A percentile compares a stretch with the other conserved stretches of the same genome.
Conservation (phyloP, 2,113 vertebrate genomes). For the Petaurus breviceps region DNA sequence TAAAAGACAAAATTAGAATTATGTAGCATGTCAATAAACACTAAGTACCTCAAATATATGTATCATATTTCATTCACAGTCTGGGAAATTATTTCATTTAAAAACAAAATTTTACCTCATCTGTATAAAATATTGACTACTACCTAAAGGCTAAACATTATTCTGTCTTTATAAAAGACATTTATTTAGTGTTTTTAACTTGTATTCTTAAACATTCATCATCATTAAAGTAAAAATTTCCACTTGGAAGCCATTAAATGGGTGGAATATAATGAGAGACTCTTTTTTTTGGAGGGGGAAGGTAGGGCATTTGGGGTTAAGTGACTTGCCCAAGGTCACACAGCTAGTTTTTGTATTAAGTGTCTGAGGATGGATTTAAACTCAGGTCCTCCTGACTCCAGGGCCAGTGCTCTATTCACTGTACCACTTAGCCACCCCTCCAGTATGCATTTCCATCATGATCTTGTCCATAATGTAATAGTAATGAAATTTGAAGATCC, state of each 20-base stretch:
- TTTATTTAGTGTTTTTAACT: conserved; percentile 34
- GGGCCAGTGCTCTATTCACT: no score
- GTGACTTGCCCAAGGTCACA: no score
- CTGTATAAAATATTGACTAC: background rate
- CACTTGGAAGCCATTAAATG: conserved; percentile 51
- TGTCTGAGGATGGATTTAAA: no score
- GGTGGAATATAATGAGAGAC: conserved; percentile 11
- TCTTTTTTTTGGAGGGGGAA: no score
- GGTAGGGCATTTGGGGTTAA: no score
- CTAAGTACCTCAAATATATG: background rate
- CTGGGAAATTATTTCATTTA: conserved; percentile 4
- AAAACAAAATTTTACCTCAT: background rate
- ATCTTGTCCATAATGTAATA: background rate
- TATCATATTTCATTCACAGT: conserved; percentile 19
- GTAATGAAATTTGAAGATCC: no score
- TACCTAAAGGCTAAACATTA: background rate
- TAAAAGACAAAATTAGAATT: background rate
- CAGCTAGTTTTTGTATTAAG: no score
- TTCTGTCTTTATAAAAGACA: background rate
- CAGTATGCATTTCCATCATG: background rate
- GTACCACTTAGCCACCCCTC: no score
- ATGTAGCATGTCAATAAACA: background rate
- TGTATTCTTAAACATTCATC: conserved; percentile 53
- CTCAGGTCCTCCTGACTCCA: no score
- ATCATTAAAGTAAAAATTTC: conserved; percentile 47